Conservation (phyloP, 1,140 invertebrate species). For the Ips nitidus region DNA sequence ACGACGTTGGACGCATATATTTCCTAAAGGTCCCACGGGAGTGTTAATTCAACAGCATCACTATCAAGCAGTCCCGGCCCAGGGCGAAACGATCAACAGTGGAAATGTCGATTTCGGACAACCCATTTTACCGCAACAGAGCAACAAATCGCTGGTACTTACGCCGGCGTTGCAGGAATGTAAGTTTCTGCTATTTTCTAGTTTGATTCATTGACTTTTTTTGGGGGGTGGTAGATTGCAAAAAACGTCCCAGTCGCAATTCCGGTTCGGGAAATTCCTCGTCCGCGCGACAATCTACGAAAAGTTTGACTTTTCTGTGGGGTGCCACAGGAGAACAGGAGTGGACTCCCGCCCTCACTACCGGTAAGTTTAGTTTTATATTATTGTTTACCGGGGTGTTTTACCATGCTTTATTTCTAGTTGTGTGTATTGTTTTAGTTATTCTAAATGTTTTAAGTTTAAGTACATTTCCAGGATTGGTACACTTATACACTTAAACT, state of each 20-base stretch:
- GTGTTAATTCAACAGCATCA: slow-evolving; percentile 91
- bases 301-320: slow-evolving; percentile 77
- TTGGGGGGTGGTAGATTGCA: slow-evolving; percentile 43
- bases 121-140: background rate
- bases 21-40: slow-evolving; percentile 91
- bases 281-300: slow-evolving; percentile 50
- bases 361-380: slow-evolving; percentile 60
- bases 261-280: slow-evolving; percentile 25
- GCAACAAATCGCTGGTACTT: slow-evolving; percentile 29
- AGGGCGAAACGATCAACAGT: slow-evolving; percentile 41
- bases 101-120: slow-evolving; percentile 11
- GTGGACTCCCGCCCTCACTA: slow-evolving; percentile 92
- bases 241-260: slow-evolving; percentile 43
- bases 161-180: slow-evolving; percentile 44
- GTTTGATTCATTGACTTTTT: background rate
- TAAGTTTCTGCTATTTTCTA: slow-evolving; percentile 27
- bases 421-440: too few relatives aligned
- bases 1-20: slow-evolving; percentile 97
- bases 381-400: background rate
- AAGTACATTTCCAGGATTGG: too few relatives aligned
- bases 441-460: too few relatives aligned
- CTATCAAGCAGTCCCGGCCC: slow-evolving; percentile 78
- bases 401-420: too few relatives aligned
- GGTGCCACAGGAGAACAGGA: slow-evolving; percentile 91
- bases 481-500: too few relatives aligned